Conservation (phyloP, 2,888 invertebrate genomes). For the Drosophila nr. fundita region DNA sequence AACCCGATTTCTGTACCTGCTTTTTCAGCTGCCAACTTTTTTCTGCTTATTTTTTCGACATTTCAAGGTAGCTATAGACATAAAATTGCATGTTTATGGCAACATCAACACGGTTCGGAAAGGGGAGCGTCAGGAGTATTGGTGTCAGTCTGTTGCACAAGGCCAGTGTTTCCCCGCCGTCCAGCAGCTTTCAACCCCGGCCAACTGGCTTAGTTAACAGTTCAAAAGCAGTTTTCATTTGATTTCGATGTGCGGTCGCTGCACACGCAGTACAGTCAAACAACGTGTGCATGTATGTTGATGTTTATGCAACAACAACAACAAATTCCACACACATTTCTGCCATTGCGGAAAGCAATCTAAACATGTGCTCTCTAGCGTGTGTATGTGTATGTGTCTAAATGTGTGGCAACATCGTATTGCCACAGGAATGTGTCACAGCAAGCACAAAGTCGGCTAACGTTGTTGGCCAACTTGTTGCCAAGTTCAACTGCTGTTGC, state of each 20-base stretch:
- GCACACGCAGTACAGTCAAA: slow-evolving; percentile 45
- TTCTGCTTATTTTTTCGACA: neutral
- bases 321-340: slow-evolving; percentile 8
- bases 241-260: slow-evolving; percentile 55
- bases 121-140: slow-evolving; percentile 5
- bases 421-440: slow-evolving; percentile 49
- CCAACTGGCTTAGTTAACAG: slow-evolving; percentile 21
- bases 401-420: slow-evolving; percentile 24
- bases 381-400: slow-evolving; percentile 1
- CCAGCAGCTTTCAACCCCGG: neutral
- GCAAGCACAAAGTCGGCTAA: slow-evolving; percentile 11
- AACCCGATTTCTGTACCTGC: neutral
- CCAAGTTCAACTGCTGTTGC: slow-evolving; percentile 31
- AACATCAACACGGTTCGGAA: neutral
- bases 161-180: slow-evolving; percentile 1
- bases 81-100: slow-evolving; percentile 62
- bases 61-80: slow-evolving; percentile 17
- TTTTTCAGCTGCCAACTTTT: slow-evolving; percentile 13
- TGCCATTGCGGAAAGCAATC: slow-evolving; percentile 30
- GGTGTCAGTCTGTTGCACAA: slow-evolving; percentile 52
- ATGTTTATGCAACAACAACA: slow-evolving; percentile 21
- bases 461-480: slow-evolving; percentile 50
- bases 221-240: slow-evolving; percentile 52
- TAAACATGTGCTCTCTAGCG: slow-evolving; percentile 22
- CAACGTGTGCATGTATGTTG: slow-evolving; percentile 7